phyloP scores from a whole-genome alignment of 2,113 vertebrate species.

The Macrotis lagotis region DNA sequence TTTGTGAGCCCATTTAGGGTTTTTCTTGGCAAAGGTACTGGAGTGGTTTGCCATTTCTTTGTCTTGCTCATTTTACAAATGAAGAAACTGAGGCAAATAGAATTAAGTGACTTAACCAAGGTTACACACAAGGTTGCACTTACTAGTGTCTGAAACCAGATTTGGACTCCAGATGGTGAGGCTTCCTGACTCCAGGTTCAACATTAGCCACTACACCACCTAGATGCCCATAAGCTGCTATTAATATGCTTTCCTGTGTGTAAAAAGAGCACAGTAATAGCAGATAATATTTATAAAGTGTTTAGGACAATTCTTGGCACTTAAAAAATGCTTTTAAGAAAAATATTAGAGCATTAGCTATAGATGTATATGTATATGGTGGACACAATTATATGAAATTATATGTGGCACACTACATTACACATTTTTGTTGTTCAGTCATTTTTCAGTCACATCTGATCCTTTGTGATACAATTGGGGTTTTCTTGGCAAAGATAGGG shows the following conservation, averaged over 20 bases:
- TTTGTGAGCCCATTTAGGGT: not conserved
- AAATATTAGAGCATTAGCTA: not conserved
- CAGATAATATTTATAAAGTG: not conserved
- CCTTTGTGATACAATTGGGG: not conserved
- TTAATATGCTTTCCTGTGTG: too few species aligned
- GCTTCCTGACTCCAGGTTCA: not conserved
- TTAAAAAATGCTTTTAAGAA: not conserved
- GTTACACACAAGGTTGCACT: too few species aligned
- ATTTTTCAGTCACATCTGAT: not conserved
- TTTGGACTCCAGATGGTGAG: not conserved
- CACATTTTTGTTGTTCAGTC: not conserved
- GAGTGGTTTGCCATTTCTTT: not conserved
- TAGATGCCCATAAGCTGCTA: not conserved
- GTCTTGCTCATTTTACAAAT: not conserved
- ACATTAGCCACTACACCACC: not conserved
- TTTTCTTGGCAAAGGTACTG: not conserved
- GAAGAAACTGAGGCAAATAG: slow-evolving; percentile 10
- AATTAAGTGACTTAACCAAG: not conserved
- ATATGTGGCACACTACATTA: not conserved
- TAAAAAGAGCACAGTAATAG: too few species aligned
- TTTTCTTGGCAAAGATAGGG: not conserved
- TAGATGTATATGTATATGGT: not conserved
- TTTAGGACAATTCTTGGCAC: not conserved
- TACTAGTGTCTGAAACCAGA: not conserved
- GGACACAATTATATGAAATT: too few species aligned